These are phyloP conservation scores for Pteropus rufus DNA, from an alignment of 2,797 vertebrate species.

Conservation along the genomic window DNA sequence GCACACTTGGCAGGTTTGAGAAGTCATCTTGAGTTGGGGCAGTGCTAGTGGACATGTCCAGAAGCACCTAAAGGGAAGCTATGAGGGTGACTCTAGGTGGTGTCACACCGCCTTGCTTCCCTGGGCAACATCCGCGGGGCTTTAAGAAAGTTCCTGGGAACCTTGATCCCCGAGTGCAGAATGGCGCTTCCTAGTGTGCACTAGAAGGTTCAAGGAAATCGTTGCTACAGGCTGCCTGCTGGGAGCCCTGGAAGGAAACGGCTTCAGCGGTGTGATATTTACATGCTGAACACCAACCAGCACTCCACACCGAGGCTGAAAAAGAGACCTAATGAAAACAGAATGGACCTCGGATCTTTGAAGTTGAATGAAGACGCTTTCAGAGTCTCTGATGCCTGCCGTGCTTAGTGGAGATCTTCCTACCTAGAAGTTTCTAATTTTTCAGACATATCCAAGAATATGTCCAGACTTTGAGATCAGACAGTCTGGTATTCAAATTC, in stretches of 20 bases:
- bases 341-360: neutral
- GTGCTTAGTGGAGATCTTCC: neutral
- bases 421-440: neutral
- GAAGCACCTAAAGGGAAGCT: neutral
- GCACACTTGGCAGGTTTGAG: neutral
- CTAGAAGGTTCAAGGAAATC: neutral
- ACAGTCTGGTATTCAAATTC: neutral
- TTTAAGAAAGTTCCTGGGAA: constrained; percentile 43
- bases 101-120: constrained; percentile 57
- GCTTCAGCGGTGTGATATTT: fast-evolving
- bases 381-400: neutral
- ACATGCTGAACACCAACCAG: neutral
- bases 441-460: neutral
- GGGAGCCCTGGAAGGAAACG: neutral
- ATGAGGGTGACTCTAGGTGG: neutral
- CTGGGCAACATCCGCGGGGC: neutral
- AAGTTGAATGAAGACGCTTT: neutral
- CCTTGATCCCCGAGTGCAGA: neutral
- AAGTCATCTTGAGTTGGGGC: neutral
- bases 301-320: fast-evolving
- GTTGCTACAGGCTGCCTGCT: neutral
- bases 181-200: neutral
- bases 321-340: neutral
- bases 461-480: neutral
- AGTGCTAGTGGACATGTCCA: neutral